Evolutionary conservation across 2,888 invertebrate species (phyloP).

Genomic region (Dilophus febrilis): DNA sequence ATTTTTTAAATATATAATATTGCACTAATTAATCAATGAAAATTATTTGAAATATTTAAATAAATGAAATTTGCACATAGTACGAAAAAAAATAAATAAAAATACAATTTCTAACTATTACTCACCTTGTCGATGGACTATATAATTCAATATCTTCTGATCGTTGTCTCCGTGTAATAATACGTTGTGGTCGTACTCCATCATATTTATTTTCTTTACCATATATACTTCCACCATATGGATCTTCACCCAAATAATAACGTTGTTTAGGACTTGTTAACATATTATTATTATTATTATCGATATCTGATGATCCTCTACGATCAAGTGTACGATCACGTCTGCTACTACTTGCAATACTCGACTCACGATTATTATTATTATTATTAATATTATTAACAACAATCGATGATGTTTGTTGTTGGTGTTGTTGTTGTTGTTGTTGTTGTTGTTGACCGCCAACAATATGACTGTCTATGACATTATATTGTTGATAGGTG

Average conservation of each 20-base stretch:
- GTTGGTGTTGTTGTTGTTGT: no score
- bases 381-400: constrained; percentile 5
- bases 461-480: constrained; percentile 29
- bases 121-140: constrained; percentile 4
- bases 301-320: constrained; percentile 18
- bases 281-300: constrained; percentile 13
- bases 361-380: constrained; percentile 15
- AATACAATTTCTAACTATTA: not conserved
- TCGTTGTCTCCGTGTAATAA: constrained; percentile 13
- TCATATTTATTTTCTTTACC: constrained; percentile 73
- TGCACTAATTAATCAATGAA: no score
- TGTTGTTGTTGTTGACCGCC: constrained; percentile 13
- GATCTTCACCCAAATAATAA: constrained; percentile 76
- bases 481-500: constrained; percentile 30
- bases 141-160: constrained; percentile 16
- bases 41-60: no score
- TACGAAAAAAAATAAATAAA: not conserved
- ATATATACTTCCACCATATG: constrained; percentile 66
- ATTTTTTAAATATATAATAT: no score
- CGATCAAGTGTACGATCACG: constrained; percentile 12
- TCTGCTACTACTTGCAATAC: constrained; percentile 15
- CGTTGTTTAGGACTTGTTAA: constrained; percentile 46
- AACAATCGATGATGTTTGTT: constrained; percentile 9
- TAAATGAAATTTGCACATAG: no score
- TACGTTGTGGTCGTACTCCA: constrained; percentile 38